A percentile compares a stretch with the other conserved stretches of the same genome.
These are phyloP conservation scores for Galagoides demidoff DNA, from an alignment of 2,797 vertebrate species.

Conservation along the genomic window DNA sequence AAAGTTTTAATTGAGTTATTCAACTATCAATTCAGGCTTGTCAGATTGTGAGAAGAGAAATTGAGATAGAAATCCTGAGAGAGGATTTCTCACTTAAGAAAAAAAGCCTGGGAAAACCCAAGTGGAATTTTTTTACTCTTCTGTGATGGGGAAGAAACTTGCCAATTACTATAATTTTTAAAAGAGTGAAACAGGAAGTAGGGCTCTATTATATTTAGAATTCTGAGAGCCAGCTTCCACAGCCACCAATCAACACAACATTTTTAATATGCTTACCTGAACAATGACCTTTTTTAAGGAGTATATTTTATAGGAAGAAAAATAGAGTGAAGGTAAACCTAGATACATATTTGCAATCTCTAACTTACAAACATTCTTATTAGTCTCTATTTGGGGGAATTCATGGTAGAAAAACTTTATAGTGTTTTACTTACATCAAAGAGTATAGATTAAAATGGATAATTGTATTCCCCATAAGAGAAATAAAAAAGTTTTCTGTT, in stretches of 20 bases:
- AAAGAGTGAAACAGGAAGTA: background rate
- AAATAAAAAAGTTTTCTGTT: background rate
- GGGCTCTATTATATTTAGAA: background rate
- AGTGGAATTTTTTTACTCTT: constrained; percentile 39
- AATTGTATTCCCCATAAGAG: background rate
- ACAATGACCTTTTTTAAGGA: background rate
- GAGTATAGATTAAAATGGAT: background rate
- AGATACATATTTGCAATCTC: background rate
- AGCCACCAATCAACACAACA: background rate
- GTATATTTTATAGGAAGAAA: background rate
- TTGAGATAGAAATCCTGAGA: constrained; percentile 68
- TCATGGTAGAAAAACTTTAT: background rate
- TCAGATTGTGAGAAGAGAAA: constrained; percentile 68
- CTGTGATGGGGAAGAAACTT: background rate
- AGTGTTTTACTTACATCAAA: background rate
- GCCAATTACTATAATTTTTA: constrained; percentile 64
- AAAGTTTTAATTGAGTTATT: constrained; percentile 81
- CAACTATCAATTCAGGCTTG: constrained; percentile 70
- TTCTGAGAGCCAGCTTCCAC: background rate
- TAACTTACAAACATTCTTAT: background rate
- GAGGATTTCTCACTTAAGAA: constrained; percentile 51
- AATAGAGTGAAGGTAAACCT: background rate
- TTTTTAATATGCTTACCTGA: constrained; percentile 31
- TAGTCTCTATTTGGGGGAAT: background rate
- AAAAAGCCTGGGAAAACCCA: background rate